These are phyloP conservation scores for Pseudococcus longispinus DNA, from an alignment of 2,888 invertebrate genomes.

Conservation along the genomic window DNA sequence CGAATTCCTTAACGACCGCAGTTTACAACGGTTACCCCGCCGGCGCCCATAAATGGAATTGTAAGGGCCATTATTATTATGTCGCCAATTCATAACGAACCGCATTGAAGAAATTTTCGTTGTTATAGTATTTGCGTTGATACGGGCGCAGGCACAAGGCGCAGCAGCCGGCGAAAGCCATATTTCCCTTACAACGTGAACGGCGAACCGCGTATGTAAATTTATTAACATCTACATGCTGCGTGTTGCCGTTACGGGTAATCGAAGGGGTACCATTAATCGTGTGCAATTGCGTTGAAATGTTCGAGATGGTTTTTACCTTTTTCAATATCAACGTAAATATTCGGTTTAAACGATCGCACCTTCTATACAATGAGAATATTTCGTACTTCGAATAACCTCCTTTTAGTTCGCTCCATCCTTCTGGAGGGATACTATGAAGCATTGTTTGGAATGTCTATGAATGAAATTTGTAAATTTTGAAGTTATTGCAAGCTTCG, in stretches of 20 bases:
- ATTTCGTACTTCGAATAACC: too few species aligned
- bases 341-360: too few species aligned
- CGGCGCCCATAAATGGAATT: conserved; percentile 24
- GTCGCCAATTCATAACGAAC: conserved; percentile 43
- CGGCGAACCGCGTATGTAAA: conserved; percentile 14
- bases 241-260: neutral
- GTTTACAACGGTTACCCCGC: conserved; percentile 29
- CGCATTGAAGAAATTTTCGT: conserved; percentile 33
- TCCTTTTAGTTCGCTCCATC: too few species aligned
- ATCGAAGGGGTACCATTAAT: conserved; percentile 19
- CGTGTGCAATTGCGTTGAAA: neutral
- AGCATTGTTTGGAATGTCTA: too few species aligned
- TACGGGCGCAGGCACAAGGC: neutral
- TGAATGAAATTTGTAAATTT: too few species aligned
- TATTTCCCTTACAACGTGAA: neutral
- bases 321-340: too few species aligned
- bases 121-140: neutral
- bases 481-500: too few species aligned
- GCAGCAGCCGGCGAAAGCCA: neutral
- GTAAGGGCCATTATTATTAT: conserved; percentile 39
- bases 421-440: too few species aligned
- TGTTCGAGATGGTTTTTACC: neutral
- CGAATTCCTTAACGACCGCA: conserved; percentile 44
- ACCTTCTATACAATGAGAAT: too few species aligned
- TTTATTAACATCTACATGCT: conserved; percentile 17